Base-by-base conservation (phyloP, 2,113 vertebrate genomes). In the Siniperca knerii region DNA sequence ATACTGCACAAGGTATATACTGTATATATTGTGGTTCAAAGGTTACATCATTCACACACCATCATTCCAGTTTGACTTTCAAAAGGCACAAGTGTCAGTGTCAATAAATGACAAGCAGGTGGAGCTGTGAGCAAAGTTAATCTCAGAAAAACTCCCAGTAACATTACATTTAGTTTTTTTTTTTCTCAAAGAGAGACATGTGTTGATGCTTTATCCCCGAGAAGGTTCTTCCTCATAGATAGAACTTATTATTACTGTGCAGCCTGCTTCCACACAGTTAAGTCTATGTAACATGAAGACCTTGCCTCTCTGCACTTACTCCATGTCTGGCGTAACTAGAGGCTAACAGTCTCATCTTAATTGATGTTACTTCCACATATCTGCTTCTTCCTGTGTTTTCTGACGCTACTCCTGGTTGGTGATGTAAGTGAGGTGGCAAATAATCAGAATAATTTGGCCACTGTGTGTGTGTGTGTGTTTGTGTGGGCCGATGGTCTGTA, bases 51-150 rank as follows among this genome's bases (percentile, higher is more conserved):
- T 5, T n/a, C 35, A n/a, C 5, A 15, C 25, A 48, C 21, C 37
- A 35, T 69, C 44, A 13, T 5, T 35, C 23, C 57, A 67, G 35
- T 77, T 42, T 78, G 79, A 64, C 70, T 82, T 85, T 91, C 35
- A 79, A 58, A 54, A 77, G 48, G 74, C 64, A 44, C 4, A 54
- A 69, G 72, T 79, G 92, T 93, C 95, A 96, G 84, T 96, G 91
- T 96, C 95, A 77, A 92, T 86, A 64, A 62, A 83, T 93, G 93
- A 94, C 96, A 96, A 95, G 94, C 95, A 96, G 96, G 95, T 96
- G 96, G 96, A 96, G 96, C 96, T 96, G 93, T 96, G 96, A 95
- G 95, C 96, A 96, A 96, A 95, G 93, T 95, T 92, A 95, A 95
- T 88, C 80, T 76, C 68, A 72, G 37, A 80, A 91, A 83, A 89